A percentile compares a stretch with the other conserved stretches of the same genome.
Evolutionary conservation across 2,113 vertebrate genomes (phyloP).

Genomic region (Centropus bengalensis): DNA sequence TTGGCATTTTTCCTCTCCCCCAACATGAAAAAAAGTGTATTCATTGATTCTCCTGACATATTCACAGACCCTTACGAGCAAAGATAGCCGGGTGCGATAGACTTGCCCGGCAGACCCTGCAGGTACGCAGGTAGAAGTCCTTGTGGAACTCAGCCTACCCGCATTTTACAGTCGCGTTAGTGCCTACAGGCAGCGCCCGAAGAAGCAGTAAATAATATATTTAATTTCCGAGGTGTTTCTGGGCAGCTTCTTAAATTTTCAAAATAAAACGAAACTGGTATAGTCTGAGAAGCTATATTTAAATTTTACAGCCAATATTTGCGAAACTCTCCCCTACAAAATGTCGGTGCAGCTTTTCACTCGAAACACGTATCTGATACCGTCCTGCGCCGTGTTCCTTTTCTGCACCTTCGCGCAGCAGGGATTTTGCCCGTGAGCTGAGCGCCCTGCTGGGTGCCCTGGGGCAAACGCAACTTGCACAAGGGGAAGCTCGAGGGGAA

Average conservation of each 20-base stretch:
- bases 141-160: neutral
- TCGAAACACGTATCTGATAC: neutral
- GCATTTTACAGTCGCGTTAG: neutral
- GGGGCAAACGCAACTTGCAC: accelerated
- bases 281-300: neutral
- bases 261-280: slow-evolving; percentile 22
- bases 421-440: neutral
- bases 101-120: neutral
- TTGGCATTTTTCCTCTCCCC: neutral
- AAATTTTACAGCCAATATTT: neutral
- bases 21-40: accelerated
- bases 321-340: neutral
- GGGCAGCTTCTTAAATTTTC: neutral
- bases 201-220: neutral
- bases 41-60: neutral
- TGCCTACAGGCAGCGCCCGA: accelerated
- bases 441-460: accelerated
- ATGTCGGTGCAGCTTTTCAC: neutral
- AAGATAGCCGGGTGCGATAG: accelerated
- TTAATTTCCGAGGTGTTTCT: neutral
- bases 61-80: neutral
- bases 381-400: neutral
- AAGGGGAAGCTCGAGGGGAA: accelerated
- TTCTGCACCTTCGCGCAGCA: neutral
- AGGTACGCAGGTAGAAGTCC: neutral